A percentile compares a stretch with the other conserved stretches of the same genome.
Evolutionary conservation across 2,888 invertebrate species (phyloP).

Genomic region (Pyrgus malvae): DNA sequence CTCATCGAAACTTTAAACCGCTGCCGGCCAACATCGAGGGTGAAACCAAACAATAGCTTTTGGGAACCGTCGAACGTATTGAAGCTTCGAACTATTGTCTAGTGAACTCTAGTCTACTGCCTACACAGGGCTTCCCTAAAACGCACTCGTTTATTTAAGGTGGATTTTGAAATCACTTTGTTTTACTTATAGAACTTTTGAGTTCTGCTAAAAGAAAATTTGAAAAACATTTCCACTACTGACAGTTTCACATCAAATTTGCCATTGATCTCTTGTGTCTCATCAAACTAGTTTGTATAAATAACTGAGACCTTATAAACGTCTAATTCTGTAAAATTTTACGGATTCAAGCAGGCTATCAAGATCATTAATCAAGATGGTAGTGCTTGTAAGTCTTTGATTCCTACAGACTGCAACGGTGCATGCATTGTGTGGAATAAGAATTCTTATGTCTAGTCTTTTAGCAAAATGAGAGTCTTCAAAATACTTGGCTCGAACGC

Average conservation of each 20-base stretch:
- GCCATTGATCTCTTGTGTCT: no score
- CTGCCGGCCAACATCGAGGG: slow-evolving; percentile 10
- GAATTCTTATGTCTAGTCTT: slow-evolving; percentile 9
- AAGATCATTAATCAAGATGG: no score
- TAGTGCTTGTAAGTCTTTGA: background rate
- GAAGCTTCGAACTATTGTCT: slow-evolving; percentile 11
- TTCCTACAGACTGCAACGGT: background rate
- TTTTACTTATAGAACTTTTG: background rate
- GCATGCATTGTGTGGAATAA: background rate
- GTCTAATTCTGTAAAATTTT: no score
- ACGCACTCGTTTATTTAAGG: background rate
- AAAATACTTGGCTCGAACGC: slow-evolving; percentile 6
- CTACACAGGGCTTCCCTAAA: background rate
- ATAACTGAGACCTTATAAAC: no score
- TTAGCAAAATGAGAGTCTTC: slow-evolving; percentile 17
- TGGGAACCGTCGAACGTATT: background rate
- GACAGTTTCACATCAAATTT: no score
- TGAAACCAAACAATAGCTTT: slow-evolving; percentile 23
- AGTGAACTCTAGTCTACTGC: slow-evolving; percentile 3
- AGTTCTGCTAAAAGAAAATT: background rate
- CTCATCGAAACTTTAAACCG: slow-evolving; percentile 16
- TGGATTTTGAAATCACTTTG: background rate
- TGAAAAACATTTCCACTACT: background rate
- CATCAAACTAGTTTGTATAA: no score
- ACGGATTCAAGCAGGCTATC: no score